Evolutionary conservation across 2,113 vertebrate species (phyloP).

Genomic region (Scopus umbretta): DNA sequence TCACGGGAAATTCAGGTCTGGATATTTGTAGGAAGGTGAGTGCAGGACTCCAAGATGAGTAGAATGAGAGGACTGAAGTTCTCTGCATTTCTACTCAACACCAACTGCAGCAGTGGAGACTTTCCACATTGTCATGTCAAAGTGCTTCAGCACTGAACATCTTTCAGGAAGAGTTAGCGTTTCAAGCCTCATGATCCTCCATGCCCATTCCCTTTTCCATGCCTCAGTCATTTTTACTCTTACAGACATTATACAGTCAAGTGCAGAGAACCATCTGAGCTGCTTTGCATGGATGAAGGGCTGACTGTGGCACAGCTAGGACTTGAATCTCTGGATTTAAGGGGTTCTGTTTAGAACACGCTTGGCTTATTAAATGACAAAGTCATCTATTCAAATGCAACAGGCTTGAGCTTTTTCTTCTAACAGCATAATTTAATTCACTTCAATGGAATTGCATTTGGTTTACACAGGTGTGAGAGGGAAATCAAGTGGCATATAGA

Average conservation of each 20-base stretch:
- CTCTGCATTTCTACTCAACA: background rate
- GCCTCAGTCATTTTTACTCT: background rate
- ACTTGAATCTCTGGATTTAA: background rate
- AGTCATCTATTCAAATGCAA: constrained; percentile 22
- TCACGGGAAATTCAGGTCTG: background rate
- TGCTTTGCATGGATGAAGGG: background rate
- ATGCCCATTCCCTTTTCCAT: background rate
- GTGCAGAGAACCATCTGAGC: background rate
- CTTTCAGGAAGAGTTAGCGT: background rate
- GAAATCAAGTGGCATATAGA: constrained; percentile 51
- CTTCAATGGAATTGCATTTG: constrained; percentile 30
- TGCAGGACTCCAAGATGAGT: background rate
- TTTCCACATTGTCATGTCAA: background rate
- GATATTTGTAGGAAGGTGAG: background rate
- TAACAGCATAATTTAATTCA: background rate
- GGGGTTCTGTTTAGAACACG: background rate
- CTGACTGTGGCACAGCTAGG: background rate
- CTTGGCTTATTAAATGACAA: background rate
- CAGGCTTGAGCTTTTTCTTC: background rate
- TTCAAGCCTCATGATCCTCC: background rate
- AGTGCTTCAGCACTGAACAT: background rate
- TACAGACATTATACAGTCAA: background rate
- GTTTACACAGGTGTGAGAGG: constrained; percentile 62
- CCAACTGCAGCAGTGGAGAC: background rate
- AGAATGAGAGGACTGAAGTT: background rate